phyloP scores from a whole-genome alignment of 2,113 vertebrate genomes.

The Pyrgilauda ruficollis region DNA sequence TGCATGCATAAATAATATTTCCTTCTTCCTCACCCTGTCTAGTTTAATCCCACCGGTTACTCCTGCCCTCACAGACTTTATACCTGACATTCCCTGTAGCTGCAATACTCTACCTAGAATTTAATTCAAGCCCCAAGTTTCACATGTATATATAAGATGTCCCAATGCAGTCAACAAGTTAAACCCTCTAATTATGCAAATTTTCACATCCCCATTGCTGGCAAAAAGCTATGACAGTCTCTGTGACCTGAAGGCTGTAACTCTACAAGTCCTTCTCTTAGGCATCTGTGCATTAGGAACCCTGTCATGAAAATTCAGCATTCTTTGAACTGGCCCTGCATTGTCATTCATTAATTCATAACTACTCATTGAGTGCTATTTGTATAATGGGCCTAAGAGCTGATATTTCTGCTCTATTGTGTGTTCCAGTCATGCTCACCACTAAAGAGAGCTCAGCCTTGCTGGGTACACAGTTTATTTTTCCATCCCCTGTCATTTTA shows the following conservation, averaged over 20 bases:
- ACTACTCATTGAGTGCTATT: neutral
- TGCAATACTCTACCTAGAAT: neutral
- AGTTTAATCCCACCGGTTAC: neutral
- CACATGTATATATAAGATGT: neutral
- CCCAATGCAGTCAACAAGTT: neutral
- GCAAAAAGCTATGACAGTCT: neutral
- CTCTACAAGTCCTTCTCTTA: neutral
- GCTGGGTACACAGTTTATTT: slow-evolving; percentile 14
- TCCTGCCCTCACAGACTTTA: neutral
- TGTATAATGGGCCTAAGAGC: neutral
- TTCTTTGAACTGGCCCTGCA: neutral
- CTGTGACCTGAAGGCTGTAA: neutral
- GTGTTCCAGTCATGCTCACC: neutral
- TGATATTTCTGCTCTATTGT: neutral
- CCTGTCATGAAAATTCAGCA: neutral
- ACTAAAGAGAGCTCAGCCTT: neutral
- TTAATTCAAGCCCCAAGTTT: neutral
- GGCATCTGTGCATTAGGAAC: neutral
- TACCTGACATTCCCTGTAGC: neutral
- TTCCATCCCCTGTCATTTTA: slow-evolving; percentile 2
- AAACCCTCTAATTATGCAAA: neutral
- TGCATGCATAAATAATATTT: neutral
- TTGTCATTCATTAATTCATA: neutral
- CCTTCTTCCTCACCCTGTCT: neutral
- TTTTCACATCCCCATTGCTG: neutral